Evolutionary conservation across 2,797 vertebrate species (phyloP).

Genomic region (Hyperoplus immaculatus): DNA sequence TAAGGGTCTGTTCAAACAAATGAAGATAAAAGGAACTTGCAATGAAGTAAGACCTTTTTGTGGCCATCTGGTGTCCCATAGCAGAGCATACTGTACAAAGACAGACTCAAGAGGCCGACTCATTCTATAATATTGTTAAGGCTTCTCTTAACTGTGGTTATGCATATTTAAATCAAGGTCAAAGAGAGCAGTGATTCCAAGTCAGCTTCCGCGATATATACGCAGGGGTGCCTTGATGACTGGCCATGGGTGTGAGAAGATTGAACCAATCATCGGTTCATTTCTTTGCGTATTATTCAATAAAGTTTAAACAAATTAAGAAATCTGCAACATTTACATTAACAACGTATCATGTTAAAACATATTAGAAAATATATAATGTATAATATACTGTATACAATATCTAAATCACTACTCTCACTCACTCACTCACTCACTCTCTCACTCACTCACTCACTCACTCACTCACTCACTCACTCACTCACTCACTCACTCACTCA

Average conservation of each 20-base stretch:
- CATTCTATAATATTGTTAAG: constrained; percentile 47
- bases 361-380: no score
- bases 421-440: no score
- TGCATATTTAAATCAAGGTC: constrained; percentile 46
- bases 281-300: background rate
- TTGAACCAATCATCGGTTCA: background rate
- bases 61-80: constrained; percentile 54
- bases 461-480: no score
- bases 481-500: no score
- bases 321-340: background rate
- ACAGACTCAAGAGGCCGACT: constrained; percentile 27
- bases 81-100: constrained; percentile 40
- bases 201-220: no score
- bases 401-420: no score
- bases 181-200: constrained; percentile 1
- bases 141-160: constrained; percentile 19
- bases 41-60: constrained; percentile 51
- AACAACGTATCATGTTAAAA: background rate
- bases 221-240: background rate
- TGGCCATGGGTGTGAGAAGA: background rate
- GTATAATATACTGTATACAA: no score
- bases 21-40: constrained; percentile 65
- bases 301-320: background rate
- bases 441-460: no score
- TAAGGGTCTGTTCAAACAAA: constrained; percentile 63